Percentiles rank a stretch among this genome's conserved stretches.
Evolutionary conservation across 2,888 invertebrate species (phyloP).

Genomic region (Drosophila cracens): DNA sequence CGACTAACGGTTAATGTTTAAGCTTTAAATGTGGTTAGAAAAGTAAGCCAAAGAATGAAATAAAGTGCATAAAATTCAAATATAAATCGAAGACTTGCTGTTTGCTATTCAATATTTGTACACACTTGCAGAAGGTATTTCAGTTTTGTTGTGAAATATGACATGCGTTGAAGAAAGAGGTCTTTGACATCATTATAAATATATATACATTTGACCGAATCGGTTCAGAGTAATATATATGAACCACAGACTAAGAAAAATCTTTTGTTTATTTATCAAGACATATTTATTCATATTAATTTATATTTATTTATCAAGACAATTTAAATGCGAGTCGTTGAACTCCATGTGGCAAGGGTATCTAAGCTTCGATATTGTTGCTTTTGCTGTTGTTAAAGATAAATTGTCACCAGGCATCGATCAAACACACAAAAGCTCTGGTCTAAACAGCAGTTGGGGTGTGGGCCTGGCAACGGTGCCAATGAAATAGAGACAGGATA

Average conservation of each 20-base stretch:
- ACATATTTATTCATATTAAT: not conserved
- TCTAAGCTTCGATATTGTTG: not conserved
- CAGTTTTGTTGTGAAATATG: not conserved
- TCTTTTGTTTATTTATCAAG: not conserved
- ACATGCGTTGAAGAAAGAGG: not conserved
- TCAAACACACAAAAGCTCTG: constrained; percentile 51
- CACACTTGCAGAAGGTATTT: not conserved
- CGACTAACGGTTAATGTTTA: constrained; percentile 62
- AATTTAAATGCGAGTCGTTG: not conserved
- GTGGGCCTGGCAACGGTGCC: constrained; percentile 65
- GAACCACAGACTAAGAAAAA: not conserved
- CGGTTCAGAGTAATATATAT: no score
- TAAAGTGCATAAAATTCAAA: constrained; percentile 68
- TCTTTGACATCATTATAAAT: not conserved
- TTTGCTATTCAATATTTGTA: constrained; percentile 16
- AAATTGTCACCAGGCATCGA: constrained; percentile 76
- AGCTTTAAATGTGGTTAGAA: constrained; percentile 76
- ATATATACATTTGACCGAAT: not conserved
- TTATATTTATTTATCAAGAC: not conserved
- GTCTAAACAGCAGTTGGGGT: not conserved
- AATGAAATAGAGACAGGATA: constrained; percentile 46
- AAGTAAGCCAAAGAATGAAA: constrained; percentile 63
- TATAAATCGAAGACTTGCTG: not conserved
- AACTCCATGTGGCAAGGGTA: not conserved
- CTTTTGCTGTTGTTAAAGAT: constrained; percentile 20